A percentile compares a stretch with the other conserved stretches of the same genome.
phyloP scores from a whole-genome alignment of 1,140 invertebrate species.

The Nephila pilipes region DNA sequence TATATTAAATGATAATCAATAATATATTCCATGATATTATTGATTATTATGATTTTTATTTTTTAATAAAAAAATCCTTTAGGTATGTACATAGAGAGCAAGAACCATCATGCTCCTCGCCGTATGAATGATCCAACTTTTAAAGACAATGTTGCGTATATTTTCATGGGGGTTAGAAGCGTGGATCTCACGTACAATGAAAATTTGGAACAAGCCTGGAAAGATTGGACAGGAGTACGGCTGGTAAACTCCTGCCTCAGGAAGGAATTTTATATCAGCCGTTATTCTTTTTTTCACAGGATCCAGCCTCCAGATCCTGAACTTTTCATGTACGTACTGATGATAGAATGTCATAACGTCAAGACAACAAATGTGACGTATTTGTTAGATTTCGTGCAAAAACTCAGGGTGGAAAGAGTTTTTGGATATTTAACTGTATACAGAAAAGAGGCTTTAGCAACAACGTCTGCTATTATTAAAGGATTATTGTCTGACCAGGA shows the following conservation, averaged over 20 bases:
- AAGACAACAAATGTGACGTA: constrained; percentile 78
- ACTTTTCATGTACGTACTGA: constrained; percentile 82
- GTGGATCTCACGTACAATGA: constrained; percentile 80
- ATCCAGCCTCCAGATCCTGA: constrained; percentile 80
- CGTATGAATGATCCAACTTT: constrained; percentile 12
- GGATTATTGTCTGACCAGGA: constrained; percentile 55
- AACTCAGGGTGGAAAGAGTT: constrained; percentile 81
- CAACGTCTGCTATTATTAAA: constrained; percentile 63
- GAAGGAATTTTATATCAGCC: constrained; percentile 81
- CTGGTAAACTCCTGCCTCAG: constrained; percentile 82
- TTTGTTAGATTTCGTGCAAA: constrained; percentile 82
- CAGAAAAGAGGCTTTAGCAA: constrained; percentile 79
- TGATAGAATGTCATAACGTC: constrained; percentile 81
- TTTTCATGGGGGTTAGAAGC: constrained; percentile 82
- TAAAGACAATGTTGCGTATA: constrained; percentile 78
- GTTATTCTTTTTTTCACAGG: constrained; percentile 81
- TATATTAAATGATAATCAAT: no score
- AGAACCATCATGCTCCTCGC: not conserved
- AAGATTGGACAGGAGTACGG: constrained; percentile 83
- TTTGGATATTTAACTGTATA: constrained; percentile 82
- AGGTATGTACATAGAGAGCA: constrained; percentile 79
- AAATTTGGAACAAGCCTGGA: constrained; percentile 82
- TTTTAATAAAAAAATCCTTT: no score
- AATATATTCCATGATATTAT: no score
- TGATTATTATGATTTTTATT: no score